A percentile compares a stretch with the other conserved stretches of the same genome.
Evolutionary conservation across 2,888 invertebrate species (phyloP).

Genomic region (Elmis aenea): DNA sequence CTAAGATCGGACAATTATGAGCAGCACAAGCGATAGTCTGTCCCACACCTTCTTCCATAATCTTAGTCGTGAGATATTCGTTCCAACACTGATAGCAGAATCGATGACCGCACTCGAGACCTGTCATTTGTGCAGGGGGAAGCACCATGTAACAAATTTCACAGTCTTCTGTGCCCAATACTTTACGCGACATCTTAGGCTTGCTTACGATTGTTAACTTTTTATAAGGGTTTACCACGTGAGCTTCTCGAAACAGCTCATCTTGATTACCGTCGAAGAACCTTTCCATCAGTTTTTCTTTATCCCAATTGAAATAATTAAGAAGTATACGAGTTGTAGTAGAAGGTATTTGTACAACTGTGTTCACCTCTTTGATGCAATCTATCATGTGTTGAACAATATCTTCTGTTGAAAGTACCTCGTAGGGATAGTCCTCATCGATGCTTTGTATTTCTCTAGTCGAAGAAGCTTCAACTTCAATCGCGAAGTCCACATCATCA

Average conservation of each 20-base stretch:
- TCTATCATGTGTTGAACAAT: conserved; percentile 97
- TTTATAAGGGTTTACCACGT: conserved; percentile 90
- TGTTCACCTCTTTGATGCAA: conserved; percentile 95
- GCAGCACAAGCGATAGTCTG: conserved; percentile 97
- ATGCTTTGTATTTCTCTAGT: conserved; percentile 74
- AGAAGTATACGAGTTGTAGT: conserved; percentile 89
- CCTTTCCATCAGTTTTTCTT: conserved; percentile 96
- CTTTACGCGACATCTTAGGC: conserved; percentile 65
- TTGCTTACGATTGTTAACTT: conserved; percentile 61
- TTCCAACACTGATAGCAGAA: conserved; percentile 96
- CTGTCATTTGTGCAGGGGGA: conserved; percentile 82
- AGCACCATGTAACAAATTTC: conserved; percentile 86
- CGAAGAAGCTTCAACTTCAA: conserved; percentile 76
- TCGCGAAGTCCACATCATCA: conserved; percentile 90
- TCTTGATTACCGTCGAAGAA: conserved; percentile 96
- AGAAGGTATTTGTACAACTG: conserved; percentile 86
- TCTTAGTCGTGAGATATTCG: conserved; percentile 96
- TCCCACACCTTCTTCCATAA: conserved; percentile 95
- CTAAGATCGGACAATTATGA: conserved; percentile 93
- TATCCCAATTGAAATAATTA: conserved; percentile 99
- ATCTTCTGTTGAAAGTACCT: conserved; percentile 92
- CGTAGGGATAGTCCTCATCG: conserved; percentile 89
- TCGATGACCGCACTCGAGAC: conserved; percentile 93
- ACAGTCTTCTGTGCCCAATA: conserved; percentile 80
- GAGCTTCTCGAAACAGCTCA: conserved; percentile 88